Evolutionary conservation across 2,888 invertebrate species (phyloP).

Genomic region (Rhimphoctona megacephalus): DNA sequence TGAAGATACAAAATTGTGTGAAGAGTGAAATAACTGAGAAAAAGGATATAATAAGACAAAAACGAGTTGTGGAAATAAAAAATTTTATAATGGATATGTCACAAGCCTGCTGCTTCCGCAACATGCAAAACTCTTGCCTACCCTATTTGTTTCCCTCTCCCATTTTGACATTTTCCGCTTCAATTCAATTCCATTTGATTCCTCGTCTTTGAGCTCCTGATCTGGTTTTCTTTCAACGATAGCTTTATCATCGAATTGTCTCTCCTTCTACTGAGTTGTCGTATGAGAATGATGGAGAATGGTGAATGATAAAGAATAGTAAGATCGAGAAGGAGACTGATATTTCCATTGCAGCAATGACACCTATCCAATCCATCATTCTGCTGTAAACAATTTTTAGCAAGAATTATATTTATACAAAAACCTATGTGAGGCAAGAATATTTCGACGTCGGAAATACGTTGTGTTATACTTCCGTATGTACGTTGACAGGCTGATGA

Average conservation of each 20-base stretch:
- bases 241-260: background rate
- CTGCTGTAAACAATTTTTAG: constrained; percentile 10
- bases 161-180: constrained; percentile 23
- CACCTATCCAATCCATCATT: constrained; percentile 16
- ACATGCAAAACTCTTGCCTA: constrained; percentile 30
- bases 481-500: background rate
- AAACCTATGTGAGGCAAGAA: background rate
- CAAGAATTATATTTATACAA: constrained; percentile 17
- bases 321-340: background rate
- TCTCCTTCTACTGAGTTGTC: constrained; percentile 1
- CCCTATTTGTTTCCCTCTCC: constrained; percentile 24
- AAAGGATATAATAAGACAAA: constrained; percentile 4
- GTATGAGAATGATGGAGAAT: constrained; percentile 16
- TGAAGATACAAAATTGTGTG: background rate
- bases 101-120: constrained; percentile 76
- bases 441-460: background rate
- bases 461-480: background rate
- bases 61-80: constrained; percentile 68
- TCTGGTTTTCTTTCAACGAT: constrained; percentile 14
- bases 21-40: constrained; percentile 41
- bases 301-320: constrained; percentile 14
- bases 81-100: constrained; percentile 78
- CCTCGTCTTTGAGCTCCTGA: constrained; percentile 14
- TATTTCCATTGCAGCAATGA: constrained; percentile 16
- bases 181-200: constrained; percentile 41